phyloP scores from a whole-genome alignment of 2,888 invertebrate species.

The Cataglyphis cursor region DNA sequence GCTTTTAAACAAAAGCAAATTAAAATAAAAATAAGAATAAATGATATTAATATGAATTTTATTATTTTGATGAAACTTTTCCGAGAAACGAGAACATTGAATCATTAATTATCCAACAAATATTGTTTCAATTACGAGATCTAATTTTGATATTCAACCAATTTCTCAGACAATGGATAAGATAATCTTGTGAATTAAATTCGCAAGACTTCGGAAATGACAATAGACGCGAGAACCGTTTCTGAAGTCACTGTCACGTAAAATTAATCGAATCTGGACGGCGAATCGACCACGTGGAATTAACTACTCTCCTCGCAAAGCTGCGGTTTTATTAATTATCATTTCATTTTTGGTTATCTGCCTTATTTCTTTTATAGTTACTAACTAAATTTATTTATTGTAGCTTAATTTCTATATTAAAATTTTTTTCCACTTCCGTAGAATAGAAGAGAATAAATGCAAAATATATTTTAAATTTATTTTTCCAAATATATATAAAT shows the following conservation, averaged over 20 bases:
- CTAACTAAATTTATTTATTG: neutral
- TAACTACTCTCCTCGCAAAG: constrained; percentile 8
- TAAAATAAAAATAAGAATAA: constrained; percentile 17
- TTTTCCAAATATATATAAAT: neutral
- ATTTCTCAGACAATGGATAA: constrained; percentile 27
- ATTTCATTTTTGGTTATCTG: neutral
- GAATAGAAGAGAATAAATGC: neutral
- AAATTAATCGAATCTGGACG: constrained; percentile 38
- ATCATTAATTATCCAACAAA: constrained; percentile 34
- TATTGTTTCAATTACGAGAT: constrained; percentile 36
- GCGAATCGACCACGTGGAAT: constrained; percentile 24
- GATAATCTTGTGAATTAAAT: constrained; percentile 39
- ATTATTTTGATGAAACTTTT: constrained; percentile 25
- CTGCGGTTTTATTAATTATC: constrained; percentile 13
- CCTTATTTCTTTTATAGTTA: neutral
- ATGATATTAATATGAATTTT: neutral
- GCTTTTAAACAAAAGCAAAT: neutral
- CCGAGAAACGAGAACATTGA: constrained; percentile 25
- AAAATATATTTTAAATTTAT: neutral
- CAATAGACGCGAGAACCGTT: constrained; percentile 32
- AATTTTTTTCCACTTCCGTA: neutral
- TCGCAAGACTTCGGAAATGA: constrained; percentile 15
- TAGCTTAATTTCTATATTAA: neutral
- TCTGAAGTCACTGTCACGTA: constrained; percentile 35
- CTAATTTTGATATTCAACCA: constrained; percentile 35